phyloP scores from a whole-genome alignment of 2,113 vertebrate species.

The Psilopsiagon aurifrons region DNA sequence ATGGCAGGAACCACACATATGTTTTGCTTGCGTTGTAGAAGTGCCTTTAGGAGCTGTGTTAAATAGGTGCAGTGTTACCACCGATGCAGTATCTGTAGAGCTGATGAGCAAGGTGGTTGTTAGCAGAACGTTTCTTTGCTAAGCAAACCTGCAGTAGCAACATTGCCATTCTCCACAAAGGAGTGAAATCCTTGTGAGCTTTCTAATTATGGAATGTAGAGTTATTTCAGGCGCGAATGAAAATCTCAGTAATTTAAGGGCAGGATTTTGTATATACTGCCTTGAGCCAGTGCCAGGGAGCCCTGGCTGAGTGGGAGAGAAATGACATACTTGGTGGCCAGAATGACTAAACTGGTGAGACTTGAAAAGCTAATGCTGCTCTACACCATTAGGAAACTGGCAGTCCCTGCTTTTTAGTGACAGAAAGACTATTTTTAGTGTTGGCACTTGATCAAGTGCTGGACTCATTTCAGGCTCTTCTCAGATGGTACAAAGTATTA shows the following conservation, averaged over 20 bases:
- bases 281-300: conserved; percentile 23
- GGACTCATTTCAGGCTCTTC: conserved; percentile 29
- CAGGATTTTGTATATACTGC: neutral
- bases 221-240: conserved; percentile 1
- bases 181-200: neutral
- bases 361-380: conserved; percentile 32
- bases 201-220: conserved; percentile 19
- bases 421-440: conserved; percentile 63
- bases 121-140: neutral
- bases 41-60: neutral
- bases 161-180: neutral
- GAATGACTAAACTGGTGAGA: conserved; percentile 36
- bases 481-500: conserved; percentile 21
- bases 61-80: neutral
- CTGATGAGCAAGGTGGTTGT: neutral
- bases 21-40: neutral
- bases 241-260: conserved; percentile 27
- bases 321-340: conserved; percentile 20
- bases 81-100: neutral
- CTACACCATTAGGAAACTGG: conserved; percentile 23
- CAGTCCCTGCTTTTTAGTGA: conserved; percentile 45
- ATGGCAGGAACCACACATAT: neutral
- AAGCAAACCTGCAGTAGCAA: neutral
- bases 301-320: neutral
- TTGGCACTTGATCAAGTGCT: neutral